Evolutionary conservation across 2,797 vertebrate species (phyloP), one percentile per base, ranked within the genome.

Genomic region (Dipus sagitta): DNA sequence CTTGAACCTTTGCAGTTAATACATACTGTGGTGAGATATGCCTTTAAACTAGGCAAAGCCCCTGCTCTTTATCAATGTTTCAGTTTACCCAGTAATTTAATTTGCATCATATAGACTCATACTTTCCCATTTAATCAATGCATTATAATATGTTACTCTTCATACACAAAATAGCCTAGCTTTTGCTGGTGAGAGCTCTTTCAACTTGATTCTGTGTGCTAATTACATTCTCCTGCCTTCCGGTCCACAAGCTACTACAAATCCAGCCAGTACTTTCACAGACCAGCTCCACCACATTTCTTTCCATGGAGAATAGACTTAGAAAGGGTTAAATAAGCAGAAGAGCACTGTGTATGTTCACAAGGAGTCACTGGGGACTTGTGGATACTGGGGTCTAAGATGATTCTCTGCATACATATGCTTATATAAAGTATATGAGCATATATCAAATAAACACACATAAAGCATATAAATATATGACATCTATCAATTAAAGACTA

Each of bases 1-100:
- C n/a, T 94, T 80, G 65, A 47, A 68, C 28, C 60, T 91, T 89
- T n/a, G 47, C 24, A 64, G 15, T 85, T 86, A 88, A 58, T 92
- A 79, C 85, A 80, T 77, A 78, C 87, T 72, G 78, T 52, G 17
- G 47, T 26, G 23, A 6, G 42, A 24, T n/a, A 3, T 30, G 24
- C 24, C 68, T 78, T 70, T 4, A 87, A 86, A 52, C 24, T 65
- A 64, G 54, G 65, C 38, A 89, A 89, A 90, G 1, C 68, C 12
- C 11, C 67, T 8, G 3, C 23, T 80, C 23, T 24, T 95, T 67
- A 75, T 58, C 58, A 84, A 52, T 70, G 42, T 91, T 90, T 77
- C 15, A 47, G 13, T 81, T 89, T 94, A 83, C 62, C 84, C 85
- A 88, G 47, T 95, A 75, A 47, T 47, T 47, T 8, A 47, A 11